These are phyloP conservation scores for Pachyramphus minor DNA, from an alignment of 2,113 vertebrate species.

Conservation along the genomic window DNA sequence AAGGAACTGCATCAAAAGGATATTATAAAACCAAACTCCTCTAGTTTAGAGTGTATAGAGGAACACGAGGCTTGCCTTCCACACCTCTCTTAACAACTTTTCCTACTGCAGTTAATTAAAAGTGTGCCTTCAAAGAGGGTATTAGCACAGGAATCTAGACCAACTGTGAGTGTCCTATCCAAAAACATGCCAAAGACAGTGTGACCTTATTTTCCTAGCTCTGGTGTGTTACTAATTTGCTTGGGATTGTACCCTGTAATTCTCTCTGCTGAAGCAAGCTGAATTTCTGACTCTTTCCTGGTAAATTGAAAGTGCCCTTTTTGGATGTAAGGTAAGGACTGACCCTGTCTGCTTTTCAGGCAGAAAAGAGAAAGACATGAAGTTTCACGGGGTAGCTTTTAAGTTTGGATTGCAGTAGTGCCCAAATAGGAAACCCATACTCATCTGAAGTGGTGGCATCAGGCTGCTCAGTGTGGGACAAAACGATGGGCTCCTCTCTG, in stretches of 20 bases:
- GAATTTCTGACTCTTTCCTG: constrained; percentile 36
- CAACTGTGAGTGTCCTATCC: background rate
- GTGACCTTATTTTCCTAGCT: constrained; percentile 42
- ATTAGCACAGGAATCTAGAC: background rate
- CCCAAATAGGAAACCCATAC: background rate
- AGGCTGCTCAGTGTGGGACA: background rate
- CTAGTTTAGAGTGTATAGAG: background rate
- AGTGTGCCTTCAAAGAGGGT: background rate
- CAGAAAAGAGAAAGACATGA: background rate
- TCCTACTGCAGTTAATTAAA: background rate
- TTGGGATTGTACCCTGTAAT: constrained; percentile 51
- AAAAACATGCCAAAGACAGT: constrained; percentile 16
- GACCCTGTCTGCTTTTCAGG: background rate
- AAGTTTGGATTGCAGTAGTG: background rate
- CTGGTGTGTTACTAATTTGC: constrained; percentile 47
- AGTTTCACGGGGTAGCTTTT: background rate
- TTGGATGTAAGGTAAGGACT: background rate
- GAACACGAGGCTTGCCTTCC: background rate
- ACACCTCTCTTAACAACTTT: background rate
- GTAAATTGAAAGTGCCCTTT: constrained; percentile 25
- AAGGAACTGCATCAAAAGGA: background rate
- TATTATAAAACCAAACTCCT: background rate
- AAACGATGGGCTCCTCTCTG: background rate
- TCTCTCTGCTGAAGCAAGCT: constrained; percentile 48
- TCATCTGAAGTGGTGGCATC: background rate